Base-by-base conservation (phyloP, 92 coral and sea anemone genomes). In the Actinernus sp. region DNA sequence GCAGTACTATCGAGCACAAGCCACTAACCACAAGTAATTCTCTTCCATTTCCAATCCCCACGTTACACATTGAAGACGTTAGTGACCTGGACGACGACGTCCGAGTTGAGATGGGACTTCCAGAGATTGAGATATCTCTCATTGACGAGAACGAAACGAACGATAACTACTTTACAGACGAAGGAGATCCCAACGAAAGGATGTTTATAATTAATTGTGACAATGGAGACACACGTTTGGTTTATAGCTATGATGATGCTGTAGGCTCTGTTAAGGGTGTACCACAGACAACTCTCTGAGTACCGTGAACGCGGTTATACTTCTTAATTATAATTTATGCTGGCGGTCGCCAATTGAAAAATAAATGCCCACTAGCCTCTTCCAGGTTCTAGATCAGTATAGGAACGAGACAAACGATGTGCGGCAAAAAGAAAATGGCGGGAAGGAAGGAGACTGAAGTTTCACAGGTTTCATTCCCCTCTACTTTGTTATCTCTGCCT, bases 111-210 rank as follows among this genome's bases (percentile, higher is more conserved):
- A 44, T 31, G 25, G 85, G 36, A 5, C 49, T 70, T 14, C 88
- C 92, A 3, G 81, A 54, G 37, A 90, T 80, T 17, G 96, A 64
- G 48, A 75, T 86, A 22, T 80, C 89, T 17, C 44, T 86, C 8
- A 81, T 89, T 17, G 92, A 89, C 40, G 88, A 79, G 28, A 58
- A 69, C 17, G 85, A 76, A 23, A 66, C 73, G 33, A 31, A 71
- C 2, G 27, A 43, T 10, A 72, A 36, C 2, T 38, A 56, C 11
- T 40, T 46, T 49, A 43, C 56, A 13, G 74, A 56, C 13, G 76
- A 73, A 9, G 72, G 66, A 21, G 40, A 22, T 30, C 34, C 29
- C 7, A 31, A 38, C 21, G 73, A 62, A 28, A 78, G 79, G 7
- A 55, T 74, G 61, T 84, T 78, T 19, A 44, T 71, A 21, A 51